phyloP scores from a whole-genome alignment of 1,140 invertebrate genomes.

The Planococcus citri region DNA sequence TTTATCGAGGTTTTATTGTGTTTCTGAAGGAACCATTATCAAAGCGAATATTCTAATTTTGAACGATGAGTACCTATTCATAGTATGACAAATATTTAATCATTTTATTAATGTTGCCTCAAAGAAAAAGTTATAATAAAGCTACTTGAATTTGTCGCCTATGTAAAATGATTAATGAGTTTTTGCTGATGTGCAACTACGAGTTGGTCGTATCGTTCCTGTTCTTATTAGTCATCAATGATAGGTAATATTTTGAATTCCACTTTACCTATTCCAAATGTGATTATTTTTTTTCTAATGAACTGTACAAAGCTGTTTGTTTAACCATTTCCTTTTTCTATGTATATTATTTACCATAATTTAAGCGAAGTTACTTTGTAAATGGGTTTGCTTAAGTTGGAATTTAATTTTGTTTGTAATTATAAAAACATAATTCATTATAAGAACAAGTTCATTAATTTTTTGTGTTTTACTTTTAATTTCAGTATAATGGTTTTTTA shows the following conservation, averaged over 20 bases:
- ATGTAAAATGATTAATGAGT: no score
- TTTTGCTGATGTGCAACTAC: no score
- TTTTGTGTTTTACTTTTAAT: background rate
- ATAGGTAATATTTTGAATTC: background rate
- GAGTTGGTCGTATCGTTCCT: background rate
- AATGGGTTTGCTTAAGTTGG: background rate
- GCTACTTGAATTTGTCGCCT: no score
- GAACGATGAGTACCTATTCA: no score
- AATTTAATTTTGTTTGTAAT: background rate
- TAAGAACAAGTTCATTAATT: background rate
- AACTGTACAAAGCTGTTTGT: background rate
- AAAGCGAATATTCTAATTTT: no score
- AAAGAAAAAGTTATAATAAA: no score
- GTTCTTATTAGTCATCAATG: background rate
- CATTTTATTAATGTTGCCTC: no score
- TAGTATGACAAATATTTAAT: no score
- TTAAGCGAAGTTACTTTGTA: background rate
- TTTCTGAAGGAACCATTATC: no score
- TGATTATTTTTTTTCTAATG: background rate
- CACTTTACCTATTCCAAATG: background rate
- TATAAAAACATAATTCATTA: background rate
- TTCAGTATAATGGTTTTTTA: background rate
- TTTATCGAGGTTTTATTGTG: no score
- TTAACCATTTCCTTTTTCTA: background rate
- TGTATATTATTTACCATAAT: background rate